Evolutionary conservation across 1,140 invertebrate genomes (phyloP).

Genomic region (Cyrtorhinus lividipennis): DNA sequence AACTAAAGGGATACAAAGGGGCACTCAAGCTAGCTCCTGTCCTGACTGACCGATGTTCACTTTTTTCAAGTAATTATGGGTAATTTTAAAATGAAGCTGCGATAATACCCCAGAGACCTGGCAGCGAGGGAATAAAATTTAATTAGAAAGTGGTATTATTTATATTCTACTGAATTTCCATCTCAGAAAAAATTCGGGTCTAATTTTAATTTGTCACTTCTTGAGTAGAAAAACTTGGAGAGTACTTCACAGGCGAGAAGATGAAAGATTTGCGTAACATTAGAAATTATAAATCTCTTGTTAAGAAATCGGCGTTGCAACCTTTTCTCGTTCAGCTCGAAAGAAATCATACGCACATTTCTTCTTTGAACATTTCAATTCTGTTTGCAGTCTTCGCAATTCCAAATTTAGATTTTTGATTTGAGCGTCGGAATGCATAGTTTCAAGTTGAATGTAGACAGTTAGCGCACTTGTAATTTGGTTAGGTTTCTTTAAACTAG

Average conservation of each 20-base stretch:
- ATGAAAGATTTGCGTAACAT: neutral
- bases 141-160: too few relatives aligned
- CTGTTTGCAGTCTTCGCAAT: neutral
- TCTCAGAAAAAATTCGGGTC: neutral
- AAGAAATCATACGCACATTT: neutral
- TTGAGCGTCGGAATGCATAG: neutral
- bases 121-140: too few relatives aligned
- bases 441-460: too few relatives aligned
- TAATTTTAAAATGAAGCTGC: neutral
- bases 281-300: neutral
- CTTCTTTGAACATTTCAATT: neutral
- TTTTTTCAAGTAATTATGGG: neutral
- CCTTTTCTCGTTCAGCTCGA: neutral
- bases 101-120: too few relatives aligned
- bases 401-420: neutral
- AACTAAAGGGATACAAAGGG: neutral
- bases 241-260: too few relatives aligned
- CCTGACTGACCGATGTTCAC: too few relatives aligned
- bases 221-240: neutral
- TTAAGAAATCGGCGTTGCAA: neutral
- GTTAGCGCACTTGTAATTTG: too few relatives aligned
- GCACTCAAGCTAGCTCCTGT: neutral
- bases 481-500: too few relatives aligned
- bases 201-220: neutral
- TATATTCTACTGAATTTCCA: neutral